These are phyloP conservation scores for Dione juno DNA, from an alignment of 2,888 invertebrate genomes.

Conservation along the genomic window DNA sequence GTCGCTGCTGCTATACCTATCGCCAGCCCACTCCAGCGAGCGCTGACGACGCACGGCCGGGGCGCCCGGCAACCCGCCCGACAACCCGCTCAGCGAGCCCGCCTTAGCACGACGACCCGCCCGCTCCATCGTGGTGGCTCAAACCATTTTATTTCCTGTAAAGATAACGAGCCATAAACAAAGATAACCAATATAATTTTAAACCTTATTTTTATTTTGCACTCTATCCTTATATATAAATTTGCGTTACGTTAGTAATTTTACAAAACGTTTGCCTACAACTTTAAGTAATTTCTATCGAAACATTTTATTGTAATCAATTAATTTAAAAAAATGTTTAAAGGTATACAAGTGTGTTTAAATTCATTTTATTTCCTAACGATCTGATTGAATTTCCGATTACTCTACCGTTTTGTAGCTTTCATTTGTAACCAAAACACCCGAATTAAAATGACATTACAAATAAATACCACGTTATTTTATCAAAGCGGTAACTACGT, in stretches of 20 bases:
- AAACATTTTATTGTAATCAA: too few species aligned
- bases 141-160: constrained; percentile 71
- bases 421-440: constrained; percentile 22
- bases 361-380: background rate
- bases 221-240: too few species aligned
- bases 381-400: background rate
- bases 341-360: background rate
- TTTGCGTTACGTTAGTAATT: too few species aligned
- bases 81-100: constrained; percentile 74
- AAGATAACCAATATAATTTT: background rate
- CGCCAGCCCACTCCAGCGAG: constrained; percentile 83
- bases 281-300: too few species aligned
- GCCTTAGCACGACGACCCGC: constrained; percentile 75
- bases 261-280: too few species aligned
- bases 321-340: too few species aligned
- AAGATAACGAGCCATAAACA: constrained; percentile 33
- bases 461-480: constrained; percentile 64
- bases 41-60: constrained; percentile 79
- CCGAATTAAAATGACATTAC: constrained; percentile 44
- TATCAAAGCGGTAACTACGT: constrained; percentile 72
- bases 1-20: constrained; percentile 83
- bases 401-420: constrained; percentile 18
- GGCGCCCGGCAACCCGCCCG: constrained; percentile 62
- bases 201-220: background rate
- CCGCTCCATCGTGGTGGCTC: constrained; percentile 74